Evolutionary conservation across 64 coral and sea anemone species (phyloP), one percentile per base, ranked within the genome.

Genomic region (Anthopleura sola): DNA sequence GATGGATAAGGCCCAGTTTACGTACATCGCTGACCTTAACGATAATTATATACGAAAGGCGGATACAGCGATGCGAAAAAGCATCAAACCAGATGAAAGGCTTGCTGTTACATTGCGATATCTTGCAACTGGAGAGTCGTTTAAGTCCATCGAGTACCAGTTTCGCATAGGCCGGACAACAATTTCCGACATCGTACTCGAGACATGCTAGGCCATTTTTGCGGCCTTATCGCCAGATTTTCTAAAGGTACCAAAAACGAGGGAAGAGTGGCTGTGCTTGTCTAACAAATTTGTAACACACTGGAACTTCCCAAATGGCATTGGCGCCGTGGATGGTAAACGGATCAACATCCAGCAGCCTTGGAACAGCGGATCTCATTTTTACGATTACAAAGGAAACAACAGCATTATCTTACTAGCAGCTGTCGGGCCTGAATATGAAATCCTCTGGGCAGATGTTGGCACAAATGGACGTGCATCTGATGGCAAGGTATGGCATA

Each of bases 401-500:
- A n/a, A n/a, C n/a, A n/a, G n/a, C n/a, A n/a, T n/a, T n/a, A n/a
- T n/a, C n/a, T n/a, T n/a, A n/a, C n/a, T n/a, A n/a, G n/a, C n/a
- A n/a, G n/a, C n/a, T n/a, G n/a, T n/a, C n/a, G n/a, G n/a, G n/a
- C n/a, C n/a, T n/a, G n/a, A n/a, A n/a, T 88, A 88, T 38, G 51
- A 88, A 32, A 64, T 50, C 86, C 76, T 88, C 26, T 88, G 80
- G 21, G 76, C 76, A 58, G 75, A 88, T 82, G 60, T 88, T 31
- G 57, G 87, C 77, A 88, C 87, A 29, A 88, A 88, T 26, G 19
- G 76, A 51, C 49, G 75, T 18, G 82, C 68, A 77, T 68, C 77
- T 66, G 87, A 88, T 36, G 87, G 87, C 28, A 77, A 88, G 36
- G 77, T 78, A 68, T 82, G 87, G 87, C n/a, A n/a, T n/a, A n/a